These are phyloP conservation scores for Zaprionus vittiger DNA, from an alignment of 1,140 invertebrate species.

Conservation along the genomic window DNA sequence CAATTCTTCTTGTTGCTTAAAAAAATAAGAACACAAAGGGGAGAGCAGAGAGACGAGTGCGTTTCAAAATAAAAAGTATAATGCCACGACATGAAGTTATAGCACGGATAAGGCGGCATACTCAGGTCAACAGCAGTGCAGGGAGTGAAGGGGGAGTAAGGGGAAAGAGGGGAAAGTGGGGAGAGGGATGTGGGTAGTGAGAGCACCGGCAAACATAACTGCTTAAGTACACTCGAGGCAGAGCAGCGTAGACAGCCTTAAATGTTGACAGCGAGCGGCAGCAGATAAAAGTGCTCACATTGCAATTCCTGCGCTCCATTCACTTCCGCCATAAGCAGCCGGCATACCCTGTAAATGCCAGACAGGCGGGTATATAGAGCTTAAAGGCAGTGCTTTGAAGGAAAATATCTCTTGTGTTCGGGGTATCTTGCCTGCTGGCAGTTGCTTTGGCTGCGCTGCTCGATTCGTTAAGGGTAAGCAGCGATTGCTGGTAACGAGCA, in stretches of 20 bases:
- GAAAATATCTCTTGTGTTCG: background rate
- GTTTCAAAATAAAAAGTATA: conserved; percentile 55
- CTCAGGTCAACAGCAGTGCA: conserved; percentile 8
- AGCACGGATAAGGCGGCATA: conserved; percentile 34
- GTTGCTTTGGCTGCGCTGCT: conserved; percentile 5
- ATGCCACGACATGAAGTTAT: conserved; percentile 54
- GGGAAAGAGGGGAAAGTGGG: background rate
- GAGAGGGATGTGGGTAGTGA: background rate
- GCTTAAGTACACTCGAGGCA: conserved; percentile 57
- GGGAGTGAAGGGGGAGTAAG: background rate
- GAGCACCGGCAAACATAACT: conserved; percentile 38
- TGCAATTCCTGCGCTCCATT: conserved; percentile 59
- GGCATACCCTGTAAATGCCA: conserved; percentile 15
- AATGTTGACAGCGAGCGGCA: conserved; percentile 58
- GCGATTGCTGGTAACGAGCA: conserved; percentile 57
- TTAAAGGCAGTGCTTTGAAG: background rate
- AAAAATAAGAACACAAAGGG: conserved; percentile 11
- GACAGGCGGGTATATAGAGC: background rate
- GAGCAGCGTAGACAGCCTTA: conserved; percentile 55
- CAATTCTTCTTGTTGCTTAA: conserved; percentile 5
- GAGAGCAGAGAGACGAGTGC: conserved; percentile 36
- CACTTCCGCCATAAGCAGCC: conserved; percentile 57
- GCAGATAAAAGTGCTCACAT: conserved; percentile 70
- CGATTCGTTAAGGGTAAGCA: conserved; percentile 52
- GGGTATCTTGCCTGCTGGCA: background rate